Evolutionary conservation across 2,797 vertebrate genomes (phyloP).

Genomic region (Coracias cyanogaster): DNA sequence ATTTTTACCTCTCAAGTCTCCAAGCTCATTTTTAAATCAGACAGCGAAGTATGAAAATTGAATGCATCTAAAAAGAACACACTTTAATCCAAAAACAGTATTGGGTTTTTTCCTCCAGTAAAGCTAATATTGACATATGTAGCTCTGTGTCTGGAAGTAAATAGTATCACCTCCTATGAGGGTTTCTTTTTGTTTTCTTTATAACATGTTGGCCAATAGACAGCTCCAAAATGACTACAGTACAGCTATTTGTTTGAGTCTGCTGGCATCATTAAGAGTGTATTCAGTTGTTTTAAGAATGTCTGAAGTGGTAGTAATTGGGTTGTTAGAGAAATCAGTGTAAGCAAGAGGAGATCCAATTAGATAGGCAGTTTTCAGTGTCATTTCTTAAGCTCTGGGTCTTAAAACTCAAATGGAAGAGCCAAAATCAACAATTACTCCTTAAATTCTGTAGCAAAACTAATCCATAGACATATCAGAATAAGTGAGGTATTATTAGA

Average conservation of each 20-base stretch:
- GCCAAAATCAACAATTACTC: neutral
- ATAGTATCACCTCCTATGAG: neutral
- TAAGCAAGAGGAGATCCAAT: neutral
- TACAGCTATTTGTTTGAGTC: neutral
- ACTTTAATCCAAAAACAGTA: neutral
- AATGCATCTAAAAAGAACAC: neutral
- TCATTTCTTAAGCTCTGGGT: neutral
- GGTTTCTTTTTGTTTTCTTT: conserved; percentile 16
- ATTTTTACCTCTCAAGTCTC: neutral
- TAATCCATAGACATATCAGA: neutral
- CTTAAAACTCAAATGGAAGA: neutral
- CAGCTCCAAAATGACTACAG: neutral
- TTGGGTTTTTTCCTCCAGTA: neutral
- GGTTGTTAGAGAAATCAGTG: neutral
- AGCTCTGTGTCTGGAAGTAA: neutral
- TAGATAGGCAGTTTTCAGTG: neutral
- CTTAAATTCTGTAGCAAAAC: neutral
- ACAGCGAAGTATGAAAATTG: neutral
- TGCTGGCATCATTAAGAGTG: neutral
- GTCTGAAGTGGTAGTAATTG: neutral
- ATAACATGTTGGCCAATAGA: neutral
- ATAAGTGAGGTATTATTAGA: neutral
- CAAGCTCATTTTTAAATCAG: neutral
- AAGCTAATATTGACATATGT: neutral
- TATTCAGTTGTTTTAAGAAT: neutral